These are phyloP conservation scores for Pyrrhosoma nymphula DNA, from an alignment of 2,888 invertebrate species.

Conservation along the genomic window DNA sequence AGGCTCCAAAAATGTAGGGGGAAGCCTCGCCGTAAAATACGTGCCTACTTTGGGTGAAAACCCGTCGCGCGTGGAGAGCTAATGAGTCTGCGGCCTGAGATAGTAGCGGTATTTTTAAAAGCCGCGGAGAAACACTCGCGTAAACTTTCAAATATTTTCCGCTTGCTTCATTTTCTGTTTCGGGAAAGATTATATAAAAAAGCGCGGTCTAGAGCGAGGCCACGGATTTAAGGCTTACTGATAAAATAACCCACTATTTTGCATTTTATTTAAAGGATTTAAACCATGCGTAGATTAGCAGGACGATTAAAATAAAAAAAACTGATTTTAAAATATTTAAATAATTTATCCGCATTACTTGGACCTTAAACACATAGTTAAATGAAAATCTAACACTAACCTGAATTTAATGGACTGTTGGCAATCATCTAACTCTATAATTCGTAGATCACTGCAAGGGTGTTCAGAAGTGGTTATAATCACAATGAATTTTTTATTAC, in stretches of 20 bases:
- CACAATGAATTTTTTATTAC: too few species aligned
- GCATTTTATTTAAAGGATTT: background rate
- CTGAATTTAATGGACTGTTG: too few species aligned
- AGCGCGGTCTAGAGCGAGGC: background rate
- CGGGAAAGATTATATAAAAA: background rate
- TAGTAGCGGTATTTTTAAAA: background rate
- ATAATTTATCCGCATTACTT: too few species aligned
- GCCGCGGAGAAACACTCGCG: background rate
- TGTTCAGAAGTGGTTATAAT: too few species aligned
- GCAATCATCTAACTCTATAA: too few species aligned
- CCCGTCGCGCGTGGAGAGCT: constrained; percentile 5
- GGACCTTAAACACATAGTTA: too few species aligned
- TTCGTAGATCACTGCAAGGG: too few species aligned
- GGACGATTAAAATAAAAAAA: too few species aligned
- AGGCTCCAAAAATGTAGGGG: background rate
- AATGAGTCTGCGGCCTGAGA: constrained; percentile 15
- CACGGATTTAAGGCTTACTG: background rate
- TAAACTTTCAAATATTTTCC: background rate
- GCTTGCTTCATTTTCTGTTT: background rate
- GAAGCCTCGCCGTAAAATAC: background rate
- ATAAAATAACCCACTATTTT: background rate
- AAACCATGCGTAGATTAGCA: background rate
- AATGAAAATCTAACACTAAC: too few species aligned
- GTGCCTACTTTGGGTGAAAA: background rate
- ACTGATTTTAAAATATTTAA: too few species aligned